Base-by-base conservation (phyloP, 2,113 vertebrate species). In the Sinosuthora webbiana region DNA sequence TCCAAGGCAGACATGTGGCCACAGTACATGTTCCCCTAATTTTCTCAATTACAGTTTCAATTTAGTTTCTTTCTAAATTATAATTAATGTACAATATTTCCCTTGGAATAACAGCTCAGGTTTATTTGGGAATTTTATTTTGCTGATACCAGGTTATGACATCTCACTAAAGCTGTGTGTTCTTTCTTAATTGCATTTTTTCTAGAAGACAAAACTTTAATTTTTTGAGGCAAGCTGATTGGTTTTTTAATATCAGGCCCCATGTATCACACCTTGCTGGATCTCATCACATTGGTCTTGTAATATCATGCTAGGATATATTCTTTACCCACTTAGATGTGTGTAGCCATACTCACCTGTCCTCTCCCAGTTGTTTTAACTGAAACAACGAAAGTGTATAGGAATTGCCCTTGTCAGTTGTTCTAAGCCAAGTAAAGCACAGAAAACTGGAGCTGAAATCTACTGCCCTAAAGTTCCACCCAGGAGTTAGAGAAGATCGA, bases 401-500 rank as follows among this genome's bases (percentile, higher is more conserved):
- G 49, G 41, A 90, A 52, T 81, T 50, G 35, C 21, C 11, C 28
- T 41, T 44, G 28, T 44, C 73, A 62, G 63, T 80, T 83, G 16
- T 88, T 42, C 17, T 4, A 63, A 93, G 59, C 19, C 24, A 56
- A 59, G 30, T 50, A 45, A 88, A 78, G 24, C 28, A 67, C 23
- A 76, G 62, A 85, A 85, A 78, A 71, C 0, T 25, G 15, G 45
- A 80, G 12, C 5, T 70, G 56, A 70, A 65, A 69, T 12, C 18
- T 89, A 11, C 71, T 76, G 25, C 28, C 39, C 24, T 76, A 42
- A 68, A 68, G 20, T 39, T 79, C 9, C 55, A 4, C 47, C 17
- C 31, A 74, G 28, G 24, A 69, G 7, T 41, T 37, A 53, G 28
- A 37, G 62, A 42, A 62, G 31, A 16, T 18, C 0, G 0, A 28